A percentile compares a stretch with the other conserved stretches of the same genome.
phyloP scores from a whole-genome alignment of 2,888 invertebrate species.

The Polydrusus cervinus region DNA sequence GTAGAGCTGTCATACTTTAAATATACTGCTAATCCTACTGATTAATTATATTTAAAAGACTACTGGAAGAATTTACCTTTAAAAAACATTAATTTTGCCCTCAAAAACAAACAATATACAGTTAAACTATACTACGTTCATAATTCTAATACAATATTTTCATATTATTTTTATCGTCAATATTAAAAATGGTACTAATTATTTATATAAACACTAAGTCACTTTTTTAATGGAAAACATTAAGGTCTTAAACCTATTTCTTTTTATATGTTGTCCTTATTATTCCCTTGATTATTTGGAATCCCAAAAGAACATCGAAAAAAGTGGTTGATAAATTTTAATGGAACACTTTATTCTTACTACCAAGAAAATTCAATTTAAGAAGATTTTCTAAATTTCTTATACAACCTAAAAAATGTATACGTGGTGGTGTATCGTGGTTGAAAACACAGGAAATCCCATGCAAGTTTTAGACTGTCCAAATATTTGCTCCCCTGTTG shows the following conservation, averaged over 20 bases:
- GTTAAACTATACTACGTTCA: too few species aligned
- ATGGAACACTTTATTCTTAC: background rate
- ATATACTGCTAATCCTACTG: background rate
- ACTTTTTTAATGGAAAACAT: background rate
- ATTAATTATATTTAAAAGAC: too few species aligned
- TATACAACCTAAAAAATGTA: background rate
- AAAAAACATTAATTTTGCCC: too few species aligned
- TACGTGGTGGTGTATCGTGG: too few species aligned
- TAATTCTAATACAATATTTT: too few species aligned
- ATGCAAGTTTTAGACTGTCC: too few species aligned
- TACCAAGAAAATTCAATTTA: background rate
- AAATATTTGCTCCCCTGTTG: too few species aligned
- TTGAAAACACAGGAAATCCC: too few species aligned
- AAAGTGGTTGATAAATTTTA: slow-evolving; percentile 1
- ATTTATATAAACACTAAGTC: background rate
- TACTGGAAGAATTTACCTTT: too few species aligned
- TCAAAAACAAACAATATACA: too few species aligned
- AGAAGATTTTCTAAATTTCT: background rate
- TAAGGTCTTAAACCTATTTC: background rate
- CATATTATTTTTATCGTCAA: too few species aligned
- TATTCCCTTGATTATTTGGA: background rate
- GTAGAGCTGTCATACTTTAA: background rate
- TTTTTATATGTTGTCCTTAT: background rate
- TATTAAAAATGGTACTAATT: too few species aligned
- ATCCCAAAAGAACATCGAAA: background rate